phyloP scores from a whole-genome alignment of 1,140 invertebrate species.

The Nasonia giraulti region DNA sequence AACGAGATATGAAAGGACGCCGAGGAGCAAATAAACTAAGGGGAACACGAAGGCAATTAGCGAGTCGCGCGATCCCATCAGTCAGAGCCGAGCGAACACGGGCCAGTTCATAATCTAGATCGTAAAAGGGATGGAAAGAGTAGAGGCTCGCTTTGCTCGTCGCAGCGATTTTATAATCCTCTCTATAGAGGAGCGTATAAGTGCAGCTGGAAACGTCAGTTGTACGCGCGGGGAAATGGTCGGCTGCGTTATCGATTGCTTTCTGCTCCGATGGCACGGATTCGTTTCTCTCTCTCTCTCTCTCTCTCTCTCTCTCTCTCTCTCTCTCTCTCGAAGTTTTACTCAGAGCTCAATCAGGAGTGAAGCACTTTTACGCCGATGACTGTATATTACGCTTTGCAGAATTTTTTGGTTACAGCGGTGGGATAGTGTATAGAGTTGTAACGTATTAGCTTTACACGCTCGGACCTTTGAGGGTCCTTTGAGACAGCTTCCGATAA shows the following conservation, averaged over 20 bases:
- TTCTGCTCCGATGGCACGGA: not conserved
- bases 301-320: not conserved
- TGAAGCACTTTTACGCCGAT: not conserved
- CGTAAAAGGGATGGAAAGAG: conserved; percentile 11
- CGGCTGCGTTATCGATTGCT: not conserved
- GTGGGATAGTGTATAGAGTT: too few relatives aligned
- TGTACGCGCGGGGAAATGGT: not conserved
- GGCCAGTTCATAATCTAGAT: conserved; percentile 18
- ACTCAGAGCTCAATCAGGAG: not conserved
- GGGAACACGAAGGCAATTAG: conserved; percentile 49
- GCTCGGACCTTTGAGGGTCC: not conserved
- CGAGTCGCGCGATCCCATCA: conserved; percentile 53
- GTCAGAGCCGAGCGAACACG: not conserved
- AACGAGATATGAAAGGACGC: not conserved
- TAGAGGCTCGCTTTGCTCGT: not conserved
- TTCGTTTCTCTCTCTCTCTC: not conserved
- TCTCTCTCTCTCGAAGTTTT: not conserved
- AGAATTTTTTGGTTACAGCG: too few relatives aligned
- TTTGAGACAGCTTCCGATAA: conserved; percentile 33
- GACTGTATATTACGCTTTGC: too few relatives aligned
- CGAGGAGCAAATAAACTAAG: conserved; percentile 17
- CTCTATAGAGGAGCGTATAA: not conserved
- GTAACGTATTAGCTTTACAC: not conserved
- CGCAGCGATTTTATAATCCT: conserved; percentile 28
- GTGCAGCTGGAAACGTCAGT: not conserved